These are phyloP conservation scores for Myiagra hebetior DNA, from an alignment of 2,113 vertebrate genomes.

Conservation along the genomic window DNA sequence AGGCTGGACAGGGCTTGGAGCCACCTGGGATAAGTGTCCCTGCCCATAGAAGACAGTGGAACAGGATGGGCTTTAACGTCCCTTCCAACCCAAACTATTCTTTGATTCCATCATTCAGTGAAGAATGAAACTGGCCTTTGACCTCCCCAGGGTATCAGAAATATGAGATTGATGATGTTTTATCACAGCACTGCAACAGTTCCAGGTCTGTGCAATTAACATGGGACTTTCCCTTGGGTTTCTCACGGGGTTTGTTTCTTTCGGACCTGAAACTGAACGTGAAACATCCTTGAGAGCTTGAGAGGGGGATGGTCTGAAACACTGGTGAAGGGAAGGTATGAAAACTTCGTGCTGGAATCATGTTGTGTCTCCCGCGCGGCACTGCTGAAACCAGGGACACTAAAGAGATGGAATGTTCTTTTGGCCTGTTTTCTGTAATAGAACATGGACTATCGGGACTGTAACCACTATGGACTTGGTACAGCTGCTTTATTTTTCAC, in stretches of 20 bases:
- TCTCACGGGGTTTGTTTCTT: background rate
- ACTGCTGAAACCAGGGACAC: fast-evolving
- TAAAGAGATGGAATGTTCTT: fast-evolving
- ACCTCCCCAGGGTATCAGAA: background rate
- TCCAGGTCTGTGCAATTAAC: background rate
- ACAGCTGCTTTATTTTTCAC: background rate
- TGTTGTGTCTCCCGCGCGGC: fast-evolving
- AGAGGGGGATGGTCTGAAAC: fast-evolving
- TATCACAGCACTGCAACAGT: background rate
- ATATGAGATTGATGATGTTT: no score
- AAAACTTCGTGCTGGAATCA: fast-evolving
- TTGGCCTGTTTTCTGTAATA: fast-evolving
- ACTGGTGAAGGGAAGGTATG: fast-evolving
- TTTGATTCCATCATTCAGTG: background rate
- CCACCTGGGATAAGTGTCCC: fast-evolving
- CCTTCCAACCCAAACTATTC: background rate
- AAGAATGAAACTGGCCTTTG: background rate
- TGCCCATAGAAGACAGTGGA: background rate
- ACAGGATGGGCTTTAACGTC: background rate
- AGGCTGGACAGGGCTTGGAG: fast-evolving
- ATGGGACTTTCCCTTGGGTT: fast-evolving
- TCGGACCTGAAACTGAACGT: background rate
- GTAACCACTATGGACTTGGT: fast-evolving
- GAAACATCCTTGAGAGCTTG: background rate
- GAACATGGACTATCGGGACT: fast-evolving